These are phyloP conservation scores for Melieria omissa DNA, from an alignment of 2,888 invertebrate genomes.

Conservation along the genomic window DNA sequence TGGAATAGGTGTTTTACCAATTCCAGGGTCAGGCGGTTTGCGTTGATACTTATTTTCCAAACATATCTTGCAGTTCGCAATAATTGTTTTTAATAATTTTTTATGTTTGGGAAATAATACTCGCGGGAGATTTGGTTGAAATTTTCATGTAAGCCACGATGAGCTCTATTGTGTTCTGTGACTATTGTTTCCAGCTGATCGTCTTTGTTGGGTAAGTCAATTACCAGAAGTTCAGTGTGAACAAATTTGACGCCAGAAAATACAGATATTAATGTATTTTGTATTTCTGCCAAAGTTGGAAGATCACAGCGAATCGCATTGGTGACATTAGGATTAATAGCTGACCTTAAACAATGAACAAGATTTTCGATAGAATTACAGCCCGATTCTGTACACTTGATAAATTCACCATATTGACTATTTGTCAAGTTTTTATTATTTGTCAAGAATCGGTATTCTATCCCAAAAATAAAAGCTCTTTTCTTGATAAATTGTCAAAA, in stretches of 20 bases:
- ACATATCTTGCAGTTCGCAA: constrained; percentile 35
- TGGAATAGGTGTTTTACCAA: not conserved
- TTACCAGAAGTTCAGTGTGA: constrained; percentile 25
- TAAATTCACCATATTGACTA: too few relatives aligned
- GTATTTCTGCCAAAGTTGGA: constrained; percentile 15
- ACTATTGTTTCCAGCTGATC: constrained; percentile 34
- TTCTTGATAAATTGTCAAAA: too few relatives aligned
- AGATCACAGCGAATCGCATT: constrained; percentile 26
- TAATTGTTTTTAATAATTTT: constrained; percentile 28
- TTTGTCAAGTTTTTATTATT: too few relatives aligned
- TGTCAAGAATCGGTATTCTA: too few relatives aligned
- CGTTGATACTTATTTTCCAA: constrained; percentile 1
- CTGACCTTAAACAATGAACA: constrained; percentile 19
- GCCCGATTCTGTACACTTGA: too few relatives aligned
- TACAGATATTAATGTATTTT: constrained; percentile 13
- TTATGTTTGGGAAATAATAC: constrained; percentile 34
- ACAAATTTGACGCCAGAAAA: constrained; percentile 32
- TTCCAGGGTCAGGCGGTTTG: too few relatives aligned
- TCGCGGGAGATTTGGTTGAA: constrained; percentile 29
- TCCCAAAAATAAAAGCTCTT: too few relatives aligned
- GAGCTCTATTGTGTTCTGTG: constrained; percentile 32
- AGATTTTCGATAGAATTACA: constrained; percentile 21
- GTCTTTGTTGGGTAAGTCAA: constrained; percentile 36
- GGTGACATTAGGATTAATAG: constrained; percentile 22
- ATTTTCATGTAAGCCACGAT: constrained; percentile 30